A percentile compares a stretch with the other conserved stretches of the same genome.
Evolutionary conservation across 1,140 invertebrate genomes (phyloP).

Genomic region (Metopolophium dirhodum): DNA sequence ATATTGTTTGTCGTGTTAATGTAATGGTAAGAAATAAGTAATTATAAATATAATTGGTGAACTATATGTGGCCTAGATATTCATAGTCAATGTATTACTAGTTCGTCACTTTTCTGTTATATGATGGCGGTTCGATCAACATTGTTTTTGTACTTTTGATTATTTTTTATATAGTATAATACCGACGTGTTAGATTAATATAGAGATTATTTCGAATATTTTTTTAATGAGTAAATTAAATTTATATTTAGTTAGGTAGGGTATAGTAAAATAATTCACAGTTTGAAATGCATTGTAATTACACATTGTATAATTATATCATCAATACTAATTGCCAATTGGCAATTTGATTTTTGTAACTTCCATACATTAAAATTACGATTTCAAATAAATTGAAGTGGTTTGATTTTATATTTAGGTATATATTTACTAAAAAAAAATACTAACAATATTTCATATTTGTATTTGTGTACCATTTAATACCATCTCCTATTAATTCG

Average conservation of each 20-base stretch:
- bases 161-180: neutral
- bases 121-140: neutral
- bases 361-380: neutral
- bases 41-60: neutral
- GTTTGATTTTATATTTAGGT: neutral
- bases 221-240: neutral
- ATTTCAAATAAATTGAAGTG: neutral
- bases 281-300: neutral
- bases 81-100: neutral
- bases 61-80: too few species aligned
- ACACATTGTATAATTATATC: neutral
- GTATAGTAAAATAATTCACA: neutral
- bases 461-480: neutral
- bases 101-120: neutral
- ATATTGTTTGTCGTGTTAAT: neutral
- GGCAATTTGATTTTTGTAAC: neutral
- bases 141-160: neutral
- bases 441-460: neutral
- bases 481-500: neutral
- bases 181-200: neutral
- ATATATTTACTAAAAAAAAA: neutral
- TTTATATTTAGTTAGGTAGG: neutral
- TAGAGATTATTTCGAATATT: neutral
- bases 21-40: neutral
- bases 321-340: neutral